Evolutionary conservation across 2,113 vertebrate genomes (phyloP).

Genomic region (Melanerpes formicivorus): DNA sequence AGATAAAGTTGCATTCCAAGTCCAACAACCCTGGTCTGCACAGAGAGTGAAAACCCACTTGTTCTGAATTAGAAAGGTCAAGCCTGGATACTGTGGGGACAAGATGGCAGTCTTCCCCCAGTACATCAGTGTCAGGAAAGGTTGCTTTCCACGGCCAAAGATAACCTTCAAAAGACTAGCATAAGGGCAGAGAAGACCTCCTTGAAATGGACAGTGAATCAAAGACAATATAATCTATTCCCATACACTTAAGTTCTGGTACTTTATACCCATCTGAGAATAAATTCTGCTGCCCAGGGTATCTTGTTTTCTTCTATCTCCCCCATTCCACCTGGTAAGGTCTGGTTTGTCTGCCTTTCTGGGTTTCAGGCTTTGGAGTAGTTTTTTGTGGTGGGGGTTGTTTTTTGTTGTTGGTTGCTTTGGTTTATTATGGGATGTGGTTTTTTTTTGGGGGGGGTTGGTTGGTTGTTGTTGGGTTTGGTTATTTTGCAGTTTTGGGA

Average conservation of each 20-base stretch:
- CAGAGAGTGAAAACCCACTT: background rate
- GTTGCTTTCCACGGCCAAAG: background rate
- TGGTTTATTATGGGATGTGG: background rate
- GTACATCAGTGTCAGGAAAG: background rate
- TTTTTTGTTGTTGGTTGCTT: background rate
- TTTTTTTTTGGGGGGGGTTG: too few species aligned
- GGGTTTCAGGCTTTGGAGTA: too few species aligned
- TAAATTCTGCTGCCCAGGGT: background rate
- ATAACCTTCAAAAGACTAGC: background rate
- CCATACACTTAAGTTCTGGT: background rate
- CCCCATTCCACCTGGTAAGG: background rate
- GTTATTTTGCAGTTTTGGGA: background rate
- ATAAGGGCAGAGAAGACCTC: background rate
- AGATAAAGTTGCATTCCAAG: background rate
- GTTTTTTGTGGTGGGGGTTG: background rate
- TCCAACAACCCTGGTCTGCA: accelerated
- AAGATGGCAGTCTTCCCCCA: background rate
- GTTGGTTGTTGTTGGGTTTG: background rate
- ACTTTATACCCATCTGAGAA: background rate
- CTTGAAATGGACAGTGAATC: background rate
- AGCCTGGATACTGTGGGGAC: background rate
- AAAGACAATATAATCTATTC: background rate
- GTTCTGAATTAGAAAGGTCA: background rate
- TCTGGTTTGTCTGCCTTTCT: accelerated
- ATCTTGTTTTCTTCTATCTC: background rate